Base-by-base conservation (phyloP, 1,140 invertebrate genomes). In the Pseudomyrmex sp. region DNA sequence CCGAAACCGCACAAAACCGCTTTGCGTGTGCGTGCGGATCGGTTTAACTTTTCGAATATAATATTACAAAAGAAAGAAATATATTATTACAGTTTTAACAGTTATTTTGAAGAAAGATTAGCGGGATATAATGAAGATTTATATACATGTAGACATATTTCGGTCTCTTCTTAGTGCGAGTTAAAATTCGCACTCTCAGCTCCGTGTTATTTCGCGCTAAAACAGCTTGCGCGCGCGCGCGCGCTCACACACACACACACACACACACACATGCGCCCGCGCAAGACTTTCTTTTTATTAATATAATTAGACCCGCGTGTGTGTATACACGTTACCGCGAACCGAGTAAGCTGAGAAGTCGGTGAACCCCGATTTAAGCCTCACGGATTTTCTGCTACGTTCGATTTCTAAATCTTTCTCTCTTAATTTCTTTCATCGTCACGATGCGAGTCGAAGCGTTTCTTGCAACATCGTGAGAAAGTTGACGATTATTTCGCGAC, bases 371-470 rank as follows among this genome's bases (percentile, higher is more conserved):
- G 52, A 15, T 12, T 75, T 65, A 26, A 8, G 46, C 26, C 23
- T n/a, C 13, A 18, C n/a, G 73, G 59, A 76, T 13, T 65, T n/a
- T 23, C 2, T 13, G 35, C 10, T 52, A 9, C 76, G 52, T 79
- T 58, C 54, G 54, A 70, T 79, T 69, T 79, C 65, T 58, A 70
- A 48, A 77, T 56, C 58, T 52, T 15, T 63, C 61, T 58, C 52
- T 35, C 56, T 56, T 20, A 48, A 59, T 79, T 79, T 77, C 35
- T 69, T 46, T 58, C 35, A 10, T 58, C 15, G 26, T 79, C 63
- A 58, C 35, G 35, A 52, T 56, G 13, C 15, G 26, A 62, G 10
- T 46, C 18, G 18, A 79, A 58, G 52, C 35, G 44, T 44, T 48
- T 35, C 52, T 79, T 70, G 26, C 44, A 15, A 58, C 63, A 79